Evolutionary conservation across 2,797 vertebrate species (phyloP).

Genomic region (Galagoides demidoff): DNA sequence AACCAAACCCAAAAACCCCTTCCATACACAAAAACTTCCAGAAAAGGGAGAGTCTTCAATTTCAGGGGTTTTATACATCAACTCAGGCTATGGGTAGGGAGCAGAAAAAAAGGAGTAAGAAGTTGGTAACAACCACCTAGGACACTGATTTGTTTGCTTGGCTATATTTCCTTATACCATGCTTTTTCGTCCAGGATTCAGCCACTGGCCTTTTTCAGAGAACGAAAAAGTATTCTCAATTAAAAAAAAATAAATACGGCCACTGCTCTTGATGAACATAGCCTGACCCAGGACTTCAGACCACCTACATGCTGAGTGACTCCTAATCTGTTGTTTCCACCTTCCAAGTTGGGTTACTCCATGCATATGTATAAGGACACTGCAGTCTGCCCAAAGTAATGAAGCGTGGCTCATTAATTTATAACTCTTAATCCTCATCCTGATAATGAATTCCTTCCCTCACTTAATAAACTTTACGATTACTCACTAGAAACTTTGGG

Average conservation of each 20-base stretch:
- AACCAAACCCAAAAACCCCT: background rate
- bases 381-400: background rate
- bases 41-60: background rate
- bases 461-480: background rate
- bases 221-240: background rate
- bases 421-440: background rate
- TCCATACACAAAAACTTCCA: background rate
- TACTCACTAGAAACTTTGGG: background rate
- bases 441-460: slow-evolving; percentile 22
- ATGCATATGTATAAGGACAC: background rate
- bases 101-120: background rate
- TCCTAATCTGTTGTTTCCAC: background rate
- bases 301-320: background rate
- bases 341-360: background rate
- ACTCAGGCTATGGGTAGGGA: background rate
- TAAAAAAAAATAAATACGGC: background rate
- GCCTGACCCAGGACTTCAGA: background rate
- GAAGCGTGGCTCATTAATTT: background rate
- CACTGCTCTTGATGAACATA: background rate
- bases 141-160: background rate
- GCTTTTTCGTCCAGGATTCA: background rate
- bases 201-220: background rate
- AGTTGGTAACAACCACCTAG: background rate
- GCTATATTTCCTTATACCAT: background rate
- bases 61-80: background rate